Conservation (phyloP, 2,888 invertebrate species). For the Priocnemis perturbator region DNA sequence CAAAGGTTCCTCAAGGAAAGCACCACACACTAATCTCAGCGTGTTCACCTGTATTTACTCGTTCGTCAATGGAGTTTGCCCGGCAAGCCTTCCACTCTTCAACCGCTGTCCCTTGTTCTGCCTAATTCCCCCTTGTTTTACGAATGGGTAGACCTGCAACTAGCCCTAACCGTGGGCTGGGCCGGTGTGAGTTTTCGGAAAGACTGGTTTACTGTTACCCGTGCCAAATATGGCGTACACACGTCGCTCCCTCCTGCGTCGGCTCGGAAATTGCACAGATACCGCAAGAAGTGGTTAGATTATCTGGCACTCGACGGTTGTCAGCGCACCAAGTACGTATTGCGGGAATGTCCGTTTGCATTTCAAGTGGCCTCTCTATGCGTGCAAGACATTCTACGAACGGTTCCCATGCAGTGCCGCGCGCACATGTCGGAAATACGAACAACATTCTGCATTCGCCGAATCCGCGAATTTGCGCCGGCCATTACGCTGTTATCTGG, state of each 20-base stretch:
- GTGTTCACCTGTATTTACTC: conserved; percentile 55
- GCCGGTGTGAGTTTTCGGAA: too few relatives aligned
- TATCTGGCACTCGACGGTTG: conserved; percentile 41
- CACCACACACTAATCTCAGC: conserved; percentile 23
- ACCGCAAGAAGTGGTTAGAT: conserved; percentile 61
- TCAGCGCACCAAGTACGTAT: neutral
- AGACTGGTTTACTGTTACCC: too few relatives aligned
- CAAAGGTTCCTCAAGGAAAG: conserved; percentile 1
- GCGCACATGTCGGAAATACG: too few relatives aligned
- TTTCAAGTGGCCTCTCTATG: too few relatives aligned
- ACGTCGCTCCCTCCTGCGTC: neutral
- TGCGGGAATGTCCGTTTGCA: too few relatives aligned
- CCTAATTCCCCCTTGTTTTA: conserved; percentile 64
- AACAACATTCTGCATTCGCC: too few relatives aligned
- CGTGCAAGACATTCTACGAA: too few relatives aligned
- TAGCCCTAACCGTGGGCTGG: neutral
- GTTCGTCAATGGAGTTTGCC: conserved; percentile 39
- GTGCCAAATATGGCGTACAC: too few relatives aligned
- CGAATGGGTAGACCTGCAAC: conserved; percentile 32
- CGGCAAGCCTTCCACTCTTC: conserved; percentile 49
- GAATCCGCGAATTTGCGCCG: too few relatives aligned
- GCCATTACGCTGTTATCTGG: too few relatives aligned
- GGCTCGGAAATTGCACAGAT: conserved; percentile 59
- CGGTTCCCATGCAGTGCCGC: too few relatives aligned
- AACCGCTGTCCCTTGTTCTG: conserved; percentile 58